These are phyloP conservation scores for Arvicanthis niloticus DNA, from an alignment of 2,113 vertebrate species.

Conservation along the genomic window DNA sequence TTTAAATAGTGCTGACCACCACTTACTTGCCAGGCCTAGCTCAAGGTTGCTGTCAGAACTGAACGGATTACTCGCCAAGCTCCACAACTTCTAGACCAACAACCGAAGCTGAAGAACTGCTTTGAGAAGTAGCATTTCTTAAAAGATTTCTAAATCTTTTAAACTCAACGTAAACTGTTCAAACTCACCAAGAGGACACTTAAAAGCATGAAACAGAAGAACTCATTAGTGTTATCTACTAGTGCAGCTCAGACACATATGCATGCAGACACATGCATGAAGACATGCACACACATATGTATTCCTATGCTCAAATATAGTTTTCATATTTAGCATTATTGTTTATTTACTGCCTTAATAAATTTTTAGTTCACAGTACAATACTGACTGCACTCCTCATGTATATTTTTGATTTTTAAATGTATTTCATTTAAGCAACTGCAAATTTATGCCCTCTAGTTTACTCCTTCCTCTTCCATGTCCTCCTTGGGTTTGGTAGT, in stretches of 20 bases:
- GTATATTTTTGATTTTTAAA: background rate
- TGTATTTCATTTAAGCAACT: background rate
- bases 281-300: fast-evolving
- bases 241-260: background rate
- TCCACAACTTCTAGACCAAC: background rate
- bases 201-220: background rate
- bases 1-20: background rate
- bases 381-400: background rate
- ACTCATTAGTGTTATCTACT: background rate
- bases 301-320: background rate
- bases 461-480: background rate
- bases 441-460: background rate
- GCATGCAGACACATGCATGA: background rate
- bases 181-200: background rate
- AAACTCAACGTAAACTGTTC: conserved; percentile 56
- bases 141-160: background rate
- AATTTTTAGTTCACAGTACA: background rate
- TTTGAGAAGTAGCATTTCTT: background rate
- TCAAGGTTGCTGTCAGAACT: background rate
- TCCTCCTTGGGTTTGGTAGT: background rate
- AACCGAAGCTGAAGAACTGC: background rate
- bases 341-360: background rate
- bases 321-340: background rate
- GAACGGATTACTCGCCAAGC: background rate
- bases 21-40: background rate